Percentiles rank a stretch among this genome's conserved stretches.
These are phyloP conservation scores for Zootermopsis nevadensis DNA, from an alignment of 2,888 invertebrate species.

Conservation along the genomic window DNA sequence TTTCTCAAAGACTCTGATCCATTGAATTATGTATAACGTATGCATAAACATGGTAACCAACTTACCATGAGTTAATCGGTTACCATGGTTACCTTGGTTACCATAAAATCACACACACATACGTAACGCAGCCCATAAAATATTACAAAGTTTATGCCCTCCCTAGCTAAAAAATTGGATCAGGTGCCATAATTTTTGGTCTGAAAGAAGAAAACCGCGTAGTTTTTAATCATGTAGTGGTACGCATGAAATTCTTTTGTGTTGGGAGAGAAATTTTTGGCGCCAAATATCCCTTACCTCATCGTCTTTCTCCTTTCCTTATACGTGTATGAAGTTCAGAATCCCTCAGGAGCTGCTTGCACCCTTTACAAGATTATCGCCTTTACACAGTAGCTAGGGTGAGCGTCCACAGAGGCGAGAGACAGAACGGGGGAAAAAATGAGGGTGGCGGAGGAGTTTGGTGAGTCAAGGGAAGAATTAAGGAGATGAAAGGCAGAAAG, in stretches of 20 bases:
- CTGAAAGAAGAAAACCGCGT: no score
- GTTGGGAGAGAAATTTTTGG: slow-evolving; percentile 7
- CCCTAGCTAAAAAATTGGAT: not conserved
- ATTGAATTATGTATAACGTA: no score
- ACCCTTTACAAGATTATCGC: slow-evolving; percentile 28
- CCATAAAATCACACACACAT: not conserved
- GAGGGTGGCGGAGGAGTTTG: not conserved
- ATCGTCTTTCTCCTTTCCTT: slow-evolving; percentile 6
- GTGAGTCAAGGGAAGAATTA: slow-evolving; percentile 37
- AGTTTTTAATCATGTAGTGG: not conserved
- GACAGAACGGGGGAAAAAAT: slow-evolving; percentile 25
- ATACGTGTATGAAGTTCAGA: slow-evolving; percentile 15
- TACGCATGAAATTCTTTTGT: slow-evolving; percentile 1
- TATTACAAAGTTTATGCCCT: not conserved
- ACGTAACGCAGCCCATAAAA: not conserved
- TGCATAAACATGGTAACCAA: no score
- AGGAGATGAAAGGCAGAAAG: slow-evolving; percentile 7
- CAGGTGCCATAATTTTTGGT: no score
- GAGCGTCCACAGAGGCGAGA: not conserved
- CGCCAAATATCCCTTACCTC: slow-evolving; percentile 14
- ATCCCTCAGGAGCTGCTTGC: slow-evolving; percentile 19
- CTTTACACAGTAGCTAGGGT: slow-evolving; percentile 20
- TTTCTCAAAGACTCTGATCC: no score
- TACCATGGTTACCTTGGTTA: no score
- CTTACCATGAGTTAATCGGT: no score